Base-by-base conservation (phyloP, 2,888 invertebrate species). In the Suillia variegata region DNA sequence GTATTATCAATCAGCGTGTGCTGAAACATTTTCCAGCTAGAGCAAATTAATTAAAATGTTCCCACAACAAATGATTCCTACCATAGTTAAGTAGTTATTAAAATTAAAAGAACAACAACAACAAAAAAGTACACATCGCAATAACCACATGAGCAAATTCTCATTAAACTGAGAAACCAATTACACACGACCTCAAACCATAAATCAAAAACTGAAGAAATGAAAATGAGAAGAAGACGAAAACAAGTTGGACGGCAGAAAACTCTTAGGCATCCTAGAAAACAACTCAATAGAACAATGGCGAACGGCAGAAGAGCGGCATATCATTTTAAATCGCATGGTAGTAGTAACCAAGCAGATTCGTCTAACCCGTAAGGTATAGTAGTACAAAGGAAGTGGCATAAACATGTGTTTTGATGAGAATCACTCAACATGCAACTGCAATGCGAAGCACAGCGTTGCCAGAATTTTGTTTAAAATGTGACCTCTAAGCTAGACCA, bases 331-430 rank as follows among this genome's bases (percentile, higher is more conserved):
- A n/a, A n/a, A 45, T n/a, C 18, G 45, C 17, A 45, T 5, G 6
- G 13, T 17, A 4, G 45, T 8, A 18, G 45, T n/a, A n/a, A n/a
- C n/a, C n/a, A n/a, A n/a, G n/a, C n/a, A n/a, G n/a, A n/a, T n/a
- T n/a, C n/a, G n/a, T n/a, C n/a, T n/a, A n/a, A n/a, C 17, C 4
- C 18, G 45, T 5, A 45, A 2, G 6, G 13, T 17, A 4, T 17
- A 3, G 13, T 17, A 17, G 18, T 5, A 6, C 6, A 17, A 20
- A 8, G 45, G 45, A 45, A 45, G 45, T 20, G 45, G 45, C 45
- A 45, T 45, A 45, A 45, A 45, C 45, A 45, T 45, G 45, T 45
- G 45, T 45, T 20, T 45, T 45, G 45, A 45, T 17, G 20, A 45
- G 45, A 18, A 45, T 17, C 45, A 45, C 20, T 45, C 45, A 5